Conservation (phyloP, 2,797 vertebrate species). For the Molossus molossus region DNA sequence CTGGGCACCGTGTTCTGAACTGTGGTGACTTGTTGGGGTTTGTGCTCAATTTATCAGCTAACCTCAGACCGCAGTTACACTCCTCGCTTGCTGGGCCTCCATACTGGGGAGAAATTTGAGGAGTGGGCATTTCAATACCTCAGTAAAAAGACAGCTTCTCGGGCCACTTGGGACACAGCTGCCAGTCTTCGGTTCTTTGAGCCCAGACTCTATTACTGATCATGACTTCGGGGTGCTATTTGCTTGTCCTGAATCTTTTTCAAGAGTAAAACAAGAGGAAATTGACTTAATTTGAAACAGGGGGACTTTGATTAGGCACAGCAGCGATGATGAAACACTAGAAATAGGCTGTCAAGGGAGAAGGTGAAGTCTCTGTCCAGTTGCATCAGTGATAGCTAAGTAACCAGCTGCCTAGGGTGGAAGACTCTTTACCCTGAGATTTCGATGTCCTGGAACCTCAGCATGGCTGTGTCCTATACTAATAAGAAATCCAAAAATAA, state of each 20-base stretch:
- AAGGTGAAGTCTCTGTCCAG: neutral
- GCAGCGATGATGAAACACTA: constrained; percentile 10
- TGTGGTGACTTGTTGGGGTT: constrained; percentile 14
- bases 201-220: constrained; percentile 11
- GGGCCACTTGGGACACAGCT: neutral
- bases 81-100: neutral
- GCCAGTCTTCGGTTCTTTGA: neutral
- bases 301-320: constrained; percentile 1
- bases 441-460: constrained; percentile 25
- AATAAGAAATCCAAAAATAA: constrained; percentile 75
- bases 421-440: neutral
- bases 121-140: neutral
- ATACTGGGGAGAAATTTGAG: constrained; percentile 35
- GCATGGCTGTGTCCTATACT: constrained; percentile 67
- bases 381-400: neutral
- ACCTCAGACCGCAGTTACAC: neutral
- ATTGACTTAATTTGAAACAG: constrained; percentile 48
- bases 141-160: neutral
- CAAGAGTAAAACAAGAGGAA: constrained; percentile 36
- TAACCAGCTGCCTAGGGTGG: neutral
- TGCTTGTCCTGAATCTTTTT: constrained; percentile 16
- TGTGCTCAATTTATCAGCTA: constrained; percentile 46
- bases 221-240: neutral
- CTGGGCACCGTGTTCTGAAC: neutral
- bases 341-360: constrained; percentile 25